Evolutionary conservation across 2,113 vertebrate genomes (phyloP).

Genomic region (Peucedramus taeniatus): DNA sequence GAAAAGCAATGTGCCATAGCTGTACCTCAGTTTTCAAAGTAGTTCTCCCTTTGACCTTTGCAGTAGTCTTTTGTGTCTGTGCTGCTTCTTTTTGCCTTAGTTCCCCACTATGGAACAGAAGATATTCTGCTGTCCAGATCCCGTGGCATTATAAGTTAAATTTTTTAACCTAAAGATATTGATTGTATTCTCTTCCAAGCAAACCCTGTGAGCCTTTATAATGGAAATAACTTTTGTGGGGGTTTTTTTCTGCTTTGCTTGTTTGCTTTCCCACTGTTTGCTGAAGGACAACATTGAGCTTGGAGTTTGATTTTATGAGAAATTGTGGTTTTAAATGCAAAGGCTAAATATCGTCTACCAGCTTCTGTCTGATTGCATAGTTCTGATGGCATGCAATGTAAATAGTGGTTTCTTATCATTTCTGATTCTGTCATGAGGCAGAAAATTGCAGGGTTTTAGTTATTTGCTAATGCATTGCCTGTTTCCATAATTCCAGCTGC

Average conservation of each 20-base stretch:
- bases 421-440: not conserved
- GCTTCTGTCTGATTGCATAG: not conserved
- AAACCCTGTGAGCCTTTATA: not conserved
- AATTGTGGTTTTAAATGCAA: not conserved
- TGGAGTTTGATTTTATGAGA: not conserved
- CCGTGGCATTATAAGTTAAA: not conserved
- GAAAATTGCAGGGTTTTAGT: constrained; percentile 2
- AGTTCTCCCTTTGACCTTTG: not conserved
- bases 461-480: not conserved
- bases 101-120: not conserved
- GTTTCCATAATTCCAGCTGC: not conserved
- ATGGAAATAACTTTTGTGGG: accelerated
- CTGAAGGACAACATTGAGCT: not conserved
- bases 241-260: not conserved
- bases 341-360: not conserved
- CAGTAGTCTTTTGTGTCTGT: not conserved
- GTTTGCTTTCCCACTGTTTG: not conserved
- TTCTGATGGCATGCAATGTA: not conserved
- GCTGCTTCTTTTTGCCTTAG: not conserved
- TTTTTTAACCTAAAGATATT: not conserved
- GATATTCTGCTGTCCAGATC: not conserved
- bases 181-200: not conserved
- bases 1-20: not conserved
- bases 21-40: not conserved
- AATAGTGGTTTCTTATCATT: not conserved